phyloP scores from a whole-genome alignment of 2,113 vertebrate genomes.

The Nannospalax galili region DNA sequence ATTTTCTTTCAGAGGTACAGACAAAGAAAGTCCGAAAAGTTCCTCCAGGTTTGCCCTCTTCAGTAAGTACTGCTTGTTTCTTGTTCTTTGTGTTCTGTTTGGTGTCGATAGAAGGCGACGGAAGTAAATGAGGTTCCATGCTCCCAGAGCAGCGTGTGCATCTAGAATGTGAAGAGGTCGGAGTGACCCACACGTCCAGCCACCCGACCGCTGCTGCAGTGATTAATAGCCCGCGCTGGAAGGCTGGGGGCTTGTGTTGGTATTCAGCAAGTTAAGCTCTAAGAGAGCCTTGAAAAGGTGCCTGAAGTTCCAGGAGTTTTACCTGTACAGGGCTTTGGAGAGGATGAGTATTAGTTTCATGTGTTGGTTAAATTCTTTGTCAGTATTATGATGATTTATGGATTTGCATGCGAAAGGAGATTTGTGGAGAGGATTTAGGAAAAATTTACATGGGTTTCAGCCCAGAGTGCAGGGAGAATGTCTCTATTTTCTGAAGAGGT shows the following conservation, averaged over 20 bases:
- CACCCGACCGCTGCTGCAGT: conserved; percentile 32
- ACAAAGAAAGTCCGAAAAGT: conserved; percentile 98
- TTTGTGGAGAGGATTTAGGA: conserved; percentile 81
- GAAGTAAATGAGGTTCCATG: neutral
- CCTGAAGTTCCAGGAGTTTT: conserved; percentile 79
- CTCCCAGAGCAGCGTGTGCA: neutral
- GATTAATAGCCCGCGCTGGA: conserved; percentile 44
- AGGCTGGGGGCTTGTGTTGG: neutral
- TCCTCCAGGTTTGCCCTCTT: conserved; percentile 97
- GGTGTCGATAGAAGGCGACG: neutral
- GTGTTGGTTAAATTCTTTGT: conserved; percentile 80
- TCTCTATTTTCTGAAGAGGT: conserved; percentile 77
- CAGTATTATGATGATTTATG: conserved; percentile 82
- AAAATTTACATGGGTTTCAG: conserved; percentile 77
- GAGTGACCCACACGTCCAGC: neutral
- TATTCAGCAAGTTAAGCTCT: conserved; percentile 60
- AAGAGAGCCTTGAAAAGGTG: conserved; percentile 69
- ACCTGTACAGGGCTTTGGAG: conserved; percentile 79
- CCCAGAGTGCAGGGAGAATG: conserved; percentile 71
- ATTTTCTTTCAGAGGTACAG: conserved; percentile 92
- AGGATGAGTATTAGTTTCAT: conserved; percentile 82
- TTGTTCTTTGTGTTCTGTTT: conserved; percentile 1
- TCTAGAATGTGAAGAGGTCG: conserved; percentile 39
- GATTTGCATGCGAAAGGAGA: conserved; percentile 81
- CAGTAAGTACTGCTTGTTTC: conserved; percentile 90